Percentiles rank a stretch among this genome's conserved stretches.
Conservation (phyloP, 2,113 vertebrate species). For the Ictalurus punctatus region DNA sequence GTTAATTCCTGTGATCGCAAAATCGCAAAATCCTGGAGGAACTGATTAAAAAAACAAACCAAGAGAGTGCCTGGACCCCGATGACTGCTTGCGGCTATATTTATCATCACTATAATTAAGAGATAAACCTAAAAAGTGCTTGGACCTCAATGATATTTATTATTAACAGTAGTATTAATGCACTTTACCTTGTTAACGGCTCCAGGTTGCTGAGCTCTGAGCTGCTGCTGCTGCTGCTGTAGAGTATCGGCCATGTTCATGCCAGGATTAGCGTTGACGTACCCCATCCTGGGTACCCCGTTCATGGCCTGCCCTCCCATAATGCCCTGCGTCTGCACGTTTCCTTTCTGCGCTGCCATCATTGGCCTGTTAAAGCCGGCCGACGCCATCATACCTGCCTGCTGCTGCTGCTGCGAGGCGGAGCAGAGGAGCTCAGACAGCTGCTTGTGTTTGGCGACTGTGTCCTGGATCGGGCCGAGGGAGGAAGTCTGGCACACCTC, state of each 20-base stretch:
- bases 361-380: slow-evolving; percentile 70
- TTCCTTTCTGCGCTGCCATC: slow-evolving; percentile 72
- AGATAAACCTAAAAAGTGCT: neutral
- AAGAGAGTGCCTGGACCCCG: neutral
- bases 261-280: slow-evolving; percentile 71
- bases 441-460: slow-evolving; percentile 97
- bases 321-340: slow-evolving; percentile 71
- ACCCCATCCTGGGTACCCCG: slow-evolving; percentile 90
- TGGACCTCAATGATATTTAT: neutral
- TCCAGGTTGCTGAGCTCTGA: slow-evolving; percentile 88
- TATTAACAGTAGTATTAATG: neutral
- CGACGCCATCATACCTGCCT: slow-evolving; percentile 82
- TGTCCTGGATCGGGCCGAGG: slow-evolving; percentile 78
- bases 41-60: neutral
- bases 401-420: slow-evolving; percentile 65
- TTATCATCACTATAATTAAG: neutral
- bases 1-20: no score
- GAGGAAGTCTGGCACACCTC: slow-evolving; percentile 89
- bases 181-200: slow-evolving; percentile 80
- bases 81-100: neutral
- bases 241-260: slow-evolving; percentile 82
- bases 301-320: slow-evolving; percentile 88
- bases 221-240: slow-evolving; percentile 79
- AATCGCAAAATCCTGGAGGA: no score
- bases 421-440: slow-evolving; percentile 90